A percentile compares a stretch with the other conserved stretches of the same genome.
Conservation (phyloP, 1,140 invertebrate species). For the Piezodorus guildinii region DNA sequence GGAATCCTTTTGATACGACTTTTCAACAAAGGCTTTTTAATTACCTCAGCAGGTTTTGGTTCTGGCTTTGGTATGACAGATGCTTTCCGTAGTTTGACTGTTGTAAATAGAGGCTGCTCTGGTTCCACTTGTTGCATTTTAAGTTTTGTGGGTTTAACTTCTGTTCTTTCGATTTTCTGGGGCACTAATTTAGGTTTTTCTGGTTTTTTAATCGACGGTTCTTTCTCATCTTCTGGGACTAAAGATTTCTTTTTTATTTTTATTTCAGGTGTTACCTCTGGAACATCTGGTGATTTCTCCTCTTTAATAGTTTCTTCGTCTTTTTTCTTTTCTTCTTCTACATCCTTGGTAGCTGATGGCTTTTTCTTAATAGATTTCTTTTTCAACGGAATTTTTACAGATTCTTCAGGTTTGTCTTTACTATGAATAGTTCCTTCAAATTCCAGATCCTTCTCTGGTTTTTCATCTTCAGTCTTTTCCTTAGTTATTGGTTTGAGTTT, state of each 20-base stretch:
- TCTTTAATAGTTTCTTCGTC: slow-evolving; percentile 11
- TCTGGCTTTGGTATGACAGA: slow-evolving; percentile 38
- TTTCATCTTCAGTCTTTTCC: slow-evolving; percentile 24
- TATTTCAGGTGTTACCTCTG: neutral
- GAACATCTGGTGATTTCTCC: neutral
- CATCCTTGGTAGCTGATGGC: too few species aligned
- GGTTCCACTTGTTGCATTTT: slow-evolving; percentile 29
- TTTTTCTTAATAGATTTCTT: slow-evolving; percentile 13
- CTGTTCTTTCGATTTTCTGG: slow-evolving; percentile 27
- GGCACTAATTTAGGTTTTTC: slow-evolving; percentile 17
- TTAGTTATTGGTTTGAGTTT: slow-evolving; percentile 28
- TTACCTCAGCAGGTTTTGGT: slow-evolving; percentile 29
- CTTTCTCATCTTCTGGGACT: slow-evolving; percentile 19
- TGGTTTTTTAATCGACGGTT: slow-evolving; percentile 2
- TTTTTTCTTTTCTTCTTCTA: neutral
- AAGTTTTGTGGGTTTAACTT: slow-evolving; percentile 29
- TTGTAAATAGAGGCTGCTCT: slow-evolving; percentile 44
- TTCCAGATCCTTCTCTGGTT: slow-evolving; percentile 23
- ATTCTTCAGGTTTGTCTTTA: neutral
- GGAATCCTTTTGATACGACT: slow-evolving; percentile 45
- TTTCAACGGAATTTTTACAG: slow-evolving; percentile 8
- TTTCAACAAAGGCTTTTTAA: slow-evolving; percentile 52
- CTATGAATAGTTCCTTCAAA: neutral
- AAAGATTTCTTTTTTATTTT: neutral
- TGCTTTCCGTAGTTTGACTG: slow-evolving; percentile 52